A percentile compares a stretch with the other conserved stretches of the same genome.
phyloP scores from a whole-genome alignment of 1,140 invertebrate species.

The Maconellicoccus hirsutus region DNA sequence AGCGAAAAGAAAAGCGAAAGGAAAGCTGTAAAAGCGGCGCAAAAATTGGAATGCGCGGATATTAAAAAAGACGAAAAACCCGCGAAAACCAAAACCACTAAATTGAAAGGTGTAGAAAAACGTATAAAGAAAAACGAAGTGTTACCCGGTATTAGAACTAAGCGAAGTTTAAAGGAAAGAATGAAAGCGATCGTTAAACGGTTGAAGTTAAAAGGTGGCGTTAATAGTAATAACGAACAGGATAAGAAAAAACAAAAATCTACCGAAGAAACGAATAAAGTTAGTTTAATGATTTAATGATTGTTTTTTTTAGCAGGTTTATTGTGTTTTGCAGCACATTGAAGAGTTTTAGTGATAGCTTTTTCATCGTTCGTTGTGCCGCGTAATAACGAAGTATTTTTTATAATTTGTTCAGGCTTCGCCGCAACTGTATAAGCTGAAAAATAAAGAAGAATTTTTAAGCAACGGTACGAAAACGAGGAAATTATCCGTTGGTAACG shows the following conservation, averaged over 20 bases:
- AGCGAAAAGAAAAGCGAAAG: neutral
- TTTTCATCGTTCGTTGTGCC: neutral
- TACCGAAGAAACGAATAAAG: conserved; percentile 24
- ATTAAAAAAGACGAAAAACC: conserved; percentile 22
- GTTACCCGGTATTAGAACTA: conserved; percentile 26
- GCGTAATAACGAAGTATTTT: neutral
- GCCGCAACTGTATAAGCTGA: neutral
- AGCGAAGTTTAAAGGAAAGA: conserved; percentile 29
- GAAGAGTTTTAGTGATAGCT: neutral
- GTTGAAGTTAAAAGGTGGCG: conserved; percentile 26
- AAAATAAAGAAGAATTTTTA: neutral
- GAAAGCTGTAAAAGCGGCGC: conserved; percentile 1
- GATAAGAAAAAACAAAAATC: conserved; percentile 27
- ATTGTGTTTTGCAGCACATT: too few species aligned
- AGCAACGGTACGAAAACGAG: neutral
- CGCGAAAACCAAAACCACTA: conserved; percentile 10
- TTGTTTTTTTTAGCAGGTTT: neutral
- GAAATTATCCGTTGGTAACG: conserved; percentile 3
- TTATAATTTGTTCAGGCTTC: neutral
- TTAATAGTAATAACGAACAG: conserved; percentile 20
- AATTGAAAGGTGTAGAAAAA: conserved; percentile 17
- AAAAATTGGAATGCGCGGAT: neutral
- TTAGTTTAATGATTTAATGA: conserved; percentile 12
- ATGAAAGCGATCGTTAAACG: conserved; percentile 29
- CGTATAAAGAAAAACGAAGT: neutral